Evolutionary conservation across 1,140 invertebrate genomes (phyloP), one percentile per base, ranked within the genome.

Genomic region (Drosophila triauraria): DNA sequence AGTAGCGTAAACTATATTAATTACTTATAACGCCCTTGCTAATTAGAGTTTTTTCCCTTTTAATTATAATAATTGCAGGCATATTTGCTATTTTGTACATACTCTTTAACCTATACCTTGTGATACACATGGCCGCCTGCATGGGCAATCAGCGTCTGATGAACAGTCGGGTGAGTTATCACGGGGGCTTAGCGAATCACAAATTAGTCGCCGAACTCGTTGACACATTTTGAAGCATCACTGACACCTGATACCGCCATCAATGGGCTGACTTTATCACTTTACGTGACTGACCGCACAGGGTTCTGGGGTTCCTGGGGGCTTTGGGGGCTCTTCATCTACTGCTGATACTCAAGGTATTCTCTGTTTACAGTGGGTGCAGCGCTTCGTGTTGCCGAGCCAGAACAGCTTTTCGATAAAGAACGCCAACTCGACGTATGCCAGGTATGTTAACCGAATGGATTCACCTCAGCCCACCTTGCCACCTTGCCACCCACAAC

Each of bases 71-170:
- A 13, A 38, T 76, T 82, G 8, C 53, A 93, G 92, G 91, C 15
- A 83, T 96, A 23, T 94, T 95, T 77, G 94, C 94, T 8, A 75
- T 95, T 46, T 92, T 95, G 43, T 97, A 97, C 91, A 91, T 97
- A 30, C 51, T 94, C 2, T 96, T 97, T 84, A 95, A 96, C 82
- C 61, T 95, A 23, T 97, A 97, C 91, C 93, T 97, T 71, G 93
- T 94, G 38, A 92, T 97, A 77, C 96, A 96, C 78, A 95, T 96
- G 94, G 93, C 94, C 62, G 94, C 96, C 7, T 95, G 94, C 47
- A 96, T 96, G 95, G 95, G 95, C 43, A 92, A 93, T 70, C 92
- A 92, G 46, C 78, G 82, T 53, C 78, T 94, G 43, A 75, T 93
- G 64, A 87, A 93, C 57, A 90, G 81, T 62, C 71, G 76, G 70